phyloP scores from a whole-genome alignment of 2,888 invertebrate species.

The Lasioglossum malachurum region DNA sequence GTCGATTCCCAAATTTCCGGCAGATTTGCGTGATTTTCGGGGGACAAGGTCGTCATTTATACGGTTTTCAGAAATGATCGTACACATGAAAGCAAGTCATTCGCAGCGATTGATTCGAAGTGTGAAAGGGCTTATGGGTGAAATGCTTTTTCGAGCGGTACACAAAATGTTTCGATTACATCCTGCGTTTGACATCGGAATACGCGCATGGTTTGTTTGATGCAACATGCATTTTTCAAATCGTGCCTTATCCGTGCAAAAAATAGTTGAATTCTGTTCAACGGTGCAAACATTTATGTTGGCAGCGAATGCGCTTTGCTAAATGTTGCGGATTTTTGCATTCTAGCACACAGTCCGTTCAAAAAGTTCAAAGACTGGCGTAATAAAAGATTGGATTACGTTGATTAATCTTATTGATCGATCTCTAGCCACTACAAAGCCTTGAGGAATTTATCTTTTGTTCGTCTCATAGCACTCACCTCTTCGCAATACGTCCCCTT shows the following conservation, averaged over 20 bases:
- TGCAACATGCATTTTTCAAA: not conserved
- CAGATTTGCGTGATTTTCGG: conserved; percentile 78
- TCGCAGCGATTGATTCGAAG: not conserved
- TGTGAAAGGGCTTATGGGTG: not conserved
- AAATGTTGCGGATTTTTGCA: not conserved
- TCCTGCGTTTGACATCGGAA: not conserved
- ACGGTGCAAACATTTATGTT: not conserved
- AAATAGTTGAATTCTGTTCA: not conserved
- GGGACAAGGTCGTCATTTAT: conserved; percentile 16
- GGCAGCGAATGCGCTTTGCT: not conserved
- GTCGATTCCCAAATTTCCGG: conserved; percentile 78
- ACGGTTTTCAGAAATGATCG: not conserved
- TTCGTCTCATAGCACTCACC: not conserved
- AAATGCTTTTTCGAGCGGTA: not conserved
- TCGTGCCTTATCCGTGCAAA: not conserved
- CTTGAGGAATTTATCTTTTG: not conserved
- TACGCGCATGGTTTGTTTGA: not conserved
- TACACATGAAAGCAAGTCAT: not conserved
- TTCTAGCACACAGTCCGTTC: not conserved
- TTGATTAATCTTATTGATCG: not conserved
- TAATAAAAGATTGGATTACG: not conserved
- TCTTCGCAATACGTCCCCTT: not conserved
- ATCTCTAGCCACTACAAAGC: not conserved
- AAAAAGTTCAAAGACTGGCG: not conserved
- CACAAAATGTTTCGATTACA: conserved; percentile 6